Base-by-base conservation (phyloP, 2,797 vertebrate genomes). In the Poeciliopsis turneri region DNA sequence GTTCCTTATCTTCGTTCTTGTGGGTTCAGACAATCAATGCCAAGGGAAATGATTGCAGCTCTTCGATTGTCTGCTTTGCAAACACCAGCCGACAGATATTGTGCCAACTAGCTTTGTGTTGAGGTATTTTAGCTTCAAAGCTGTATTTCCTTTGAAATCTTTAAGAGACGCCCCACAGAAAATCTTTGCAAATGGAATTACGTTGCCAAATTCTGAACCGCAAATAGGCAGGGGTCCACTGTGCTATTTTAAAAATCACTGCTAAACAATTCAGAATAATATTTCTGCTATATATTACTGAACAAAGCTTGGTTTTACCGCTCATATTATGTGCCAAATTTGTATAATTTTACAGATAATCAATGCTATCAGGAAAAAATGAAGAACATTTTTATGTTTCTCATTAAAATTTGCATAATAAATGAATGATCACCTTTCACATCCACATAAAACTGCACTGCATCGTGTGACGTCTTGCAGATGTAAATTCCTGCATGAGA, bases 401-500 rank as follows among this genome's bases (percentile, higher is more conserved):
- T 49, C 72, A 66, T 47, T 51, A 18, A 73, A 20, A 76, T 59
- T 71, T 70, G 6, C 0, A 82, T 15, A 70, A 70, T 10, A 78
- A 49, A 80, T 49, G 5, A 79, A 78, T 74, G 75, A 72, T 98
- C 95, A 99, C 98, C 97, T 94, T 95, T 92, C 75, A 97, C 95
- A 80, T 96, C 93, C 86, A 95, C 93, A 87, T 92, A 93, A 95
- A 95, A 95, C 80, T 90, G 89, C 82, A 92, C 39, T 53, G 86
- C 90, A 78, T 95, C 93, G 82, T 95, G 92, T 82, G 82, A 89
- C 78, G 94, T 94, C 84, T 92, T 90, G 87, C 94, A 95, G 92
- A 79, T 92, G 92, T 93, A 94, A 84, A 84, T 81, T 79, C 93
- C 95, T 88, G 91, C 83, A 12, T 97, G 93, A n/a, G 89, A 86